A percentile compares a stretch with the other conserved stretches of the same genome.
phyloP scores from a whole-genome alignment of 1,140 invertebrate genomes.

The Magallana gigas region DNA sequence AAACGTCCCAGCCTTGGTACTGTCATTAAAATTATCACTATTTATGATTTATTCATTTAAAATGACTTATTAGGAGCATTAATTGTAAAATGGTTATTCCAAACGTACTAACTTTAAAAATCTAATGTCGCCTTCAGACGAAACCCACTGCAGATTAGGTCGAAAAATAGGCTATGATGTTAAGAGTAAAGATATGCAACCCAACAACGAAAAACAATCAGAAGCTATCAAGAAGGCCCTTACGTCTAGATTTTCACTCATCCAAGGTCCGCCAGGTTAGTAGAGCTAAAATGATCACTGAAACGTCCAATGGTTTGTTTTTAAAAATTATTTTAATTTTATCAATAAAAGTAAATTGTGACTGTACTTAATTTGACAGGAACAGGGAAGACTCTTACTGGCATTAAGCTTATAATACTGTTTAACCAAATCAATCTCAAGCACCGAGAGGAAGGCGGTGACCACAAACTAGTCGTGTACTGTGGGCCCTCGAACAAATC shows the following conservation, averaged over 20 bases:
- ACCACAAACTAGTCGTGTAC: constrained; percentile 62
- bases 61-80: too few species aligned
- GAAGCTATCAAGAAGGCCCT: constrained; percentile 65
- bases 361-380: constrained; percentile 35
- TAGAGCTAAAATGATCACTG: background rate
- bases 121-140: background rate
- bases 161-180: constrained; percentile 41
- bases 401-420: constrained; percentile 66
- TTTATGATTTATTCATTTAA: too few species aligned
- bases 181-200: constrained; percentile 26
- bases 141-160: constrained; percentile 39
- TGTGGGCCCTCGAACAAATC: constrained; percentile 72
- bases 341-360: too few species aligned
- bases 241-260: constrained; percentile 64
- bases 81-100: background rate
- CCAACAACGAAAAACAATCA: constrained; percentile 63
- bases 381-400: constrained; percentile 71
- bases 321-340: too few species aligned
- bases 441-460: background rate
- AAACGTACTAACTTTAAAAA: background rate
- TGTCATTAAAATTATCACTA: background rate
- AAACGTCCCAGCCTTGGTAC: constrained; percentile 1
- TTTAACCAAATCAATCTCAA: constrained; percentile 63
- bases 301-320: too few species aligned
- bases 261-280: constrained; percentile 74